Evolutionary conservation across 2,888 invertebrate genomes (phyloP), one percentile per base, ranked within the genome.

Genomic region (Phengaris alcon): DNA sequence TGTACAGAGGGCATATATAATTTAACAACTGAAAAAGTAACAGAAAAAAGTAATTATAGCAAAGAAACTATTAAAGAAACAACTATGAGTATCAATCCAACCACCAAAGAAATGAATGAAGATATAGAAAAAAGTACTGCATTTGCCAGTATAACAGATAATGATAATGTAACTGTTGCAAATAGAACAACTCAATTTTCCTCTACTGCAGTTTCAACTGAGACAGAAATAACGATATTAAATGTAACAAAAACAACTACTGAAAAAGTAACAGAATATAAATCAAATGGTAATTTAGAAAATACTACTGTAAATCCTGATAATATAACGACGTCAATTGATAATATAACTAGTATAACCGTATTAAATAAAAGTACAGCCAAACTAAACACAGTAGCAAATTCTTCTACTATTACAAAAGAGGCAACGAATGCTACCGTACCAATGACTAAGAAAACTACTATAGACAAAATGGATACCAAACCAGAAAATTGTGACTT

Each of bases 401-500:
- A 74, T 74, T 9, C 10, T 69, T 59, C 70, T 74, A 57, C 54
- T 8, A 74, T 48, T 22, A 55, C 72, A 72, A 76, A 76, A 54
- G 44, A 79, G 7, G 74, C 74, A 9, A 73, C 68, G 54, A 76
- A 54, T 44, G 22, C 55, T 44, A 72, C 74, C 0, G 44, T 69
- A 73, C 57, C 75, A 12, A 76, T 74, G 68, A 68, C 73, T 35
- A 8, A 72, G 13, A 9, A 64, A 75, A 78, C 55, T 51, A 75
- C 75, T 6, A 78, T 79, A 76, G 73, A 64, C 12, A 64, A 64
- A 64, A 35, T 13, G 12, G 64, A 64, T 64, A 35, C 6, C 6
- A 64, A 35, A 64, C 12, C 64, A 35, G 64, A 10, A 64, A 13
- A 64, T 44, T 69, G 75, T n/a, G 77, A 74, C 0, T 86, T 84